These are phyloP conservation scores for Pheucticus melanocephalus DNA, from an alignment of 2,113 vertebrate species.

Conservation along the genomic window DNA sequence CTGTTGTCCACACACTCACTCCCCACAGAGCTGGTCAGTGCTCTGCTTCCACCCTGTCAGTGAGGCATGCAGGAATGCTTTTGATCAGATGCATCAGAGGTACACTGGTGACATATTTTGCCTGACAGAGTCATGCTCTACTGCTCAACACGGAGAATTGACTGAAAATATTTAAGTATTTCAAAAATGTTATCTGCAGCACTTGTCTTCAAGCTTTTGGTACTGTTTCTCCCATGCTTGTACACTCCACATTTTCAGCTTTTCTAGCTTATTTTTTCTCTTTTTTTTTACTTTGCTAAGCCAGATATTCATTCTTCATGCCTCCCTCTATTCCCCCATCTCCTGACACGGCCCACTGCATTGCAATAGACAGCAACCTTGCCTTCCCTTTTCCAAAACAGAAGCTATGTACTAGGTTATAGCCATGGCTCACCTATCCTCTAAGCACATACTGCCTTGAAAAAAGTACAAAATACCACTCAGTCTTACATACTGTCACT, in stretches of 20 bases:
- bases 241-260: background rate
- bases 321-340: background rate
- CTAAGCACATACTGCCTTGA: background rate
- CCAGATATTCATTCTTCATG: background rate
- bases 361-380: background rate
- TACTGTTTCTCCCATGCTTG: background rate
- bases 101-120: background rate
- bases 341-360: background rate
- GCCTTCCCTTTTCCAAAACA: background rate
- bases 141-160: background rate
- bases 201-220: background rate
- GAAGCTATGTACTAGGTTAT: accelerated
- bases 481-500: background rate
- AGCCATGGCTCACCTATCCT: accelerated
- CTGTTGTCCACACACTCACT: background rate
- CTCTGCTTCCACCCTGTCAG: background rate
- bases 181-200: background rate
- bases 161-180: background rate
- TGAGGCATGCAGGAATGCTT: background rate
- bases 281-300: background rate
- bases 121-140: background rate
- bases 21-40: background rate
- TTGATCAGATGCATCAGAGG: background rate
- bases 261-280: background rate
- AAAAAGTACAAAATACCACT: background rate